A percentile compares a stretch with the other conserved stretches of the same genome.
Conservation (phyloP, 2,888 invertebrate species). For the Macaria notata region DNA sequence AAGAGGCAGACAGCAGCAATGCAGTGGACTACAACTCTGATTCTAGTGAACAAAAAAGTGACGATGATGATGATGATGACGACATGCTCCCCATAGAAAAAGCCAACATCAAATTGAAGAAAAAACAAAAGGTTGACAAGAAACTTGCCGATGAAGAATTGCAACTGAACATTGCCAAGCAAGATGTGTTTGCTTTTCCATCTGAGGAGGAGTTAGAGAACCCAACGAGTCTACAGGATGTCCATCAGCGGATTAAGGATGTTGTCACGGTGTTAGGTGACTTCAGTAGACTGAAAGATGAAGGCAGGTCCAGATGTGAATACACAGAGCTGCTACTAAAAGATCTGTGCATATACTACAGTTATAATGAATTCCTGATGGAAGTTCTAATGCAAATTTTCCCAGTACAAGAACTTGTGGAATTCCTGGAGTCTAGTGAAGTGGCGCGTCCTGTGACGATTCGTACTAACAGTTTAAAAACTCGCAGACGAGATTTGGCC, state of each 20-base stretch:
- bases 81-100: constrained; percentile 94
- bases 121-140: constrained; percentile 86
- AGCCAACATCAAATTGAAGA: constrained; percentile 88
- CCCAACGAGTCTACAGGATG: constrained; percentile 88
- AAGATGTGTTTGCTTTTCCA: constrained; percentile 91
- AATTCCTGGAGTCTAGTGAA: constrained; percentile 98
- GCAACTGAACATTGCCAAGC: constrained; percentile 89
- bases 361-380: constrained; percentile 98
- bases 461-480: constrained; percentile 97
- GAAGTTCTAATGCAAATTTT: constrained; percentile 95
- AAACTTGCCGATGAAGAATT: constrained; percentile 91
- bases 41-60: constrained; percentile 59
- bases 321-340: constrained; percentile 90
- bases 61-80: constrained; percentile 73
- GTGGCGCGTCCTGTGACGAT: constrained; percentile 97
- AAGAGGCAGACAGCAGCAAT: constrained; percentile 51
- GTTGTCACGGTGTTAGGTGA: constrained; percentile 90
- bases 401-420: constrained; percentile 91
- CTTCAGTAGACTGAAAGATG: constrained; percentile 87
- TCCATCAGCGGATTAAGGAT: constrained; percentile 95
- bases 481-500: constrained; percentile 94
- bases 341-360: constrained; percentile 97
- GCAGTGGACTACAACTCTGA: constrained; percentile 65
- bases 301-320: constrained; percentile 88
- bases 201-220: constrained; percentile 88